Conservation (phyloP, 2,113 vertebrate species). For the Melanotaenia duboulayi region DNA sequence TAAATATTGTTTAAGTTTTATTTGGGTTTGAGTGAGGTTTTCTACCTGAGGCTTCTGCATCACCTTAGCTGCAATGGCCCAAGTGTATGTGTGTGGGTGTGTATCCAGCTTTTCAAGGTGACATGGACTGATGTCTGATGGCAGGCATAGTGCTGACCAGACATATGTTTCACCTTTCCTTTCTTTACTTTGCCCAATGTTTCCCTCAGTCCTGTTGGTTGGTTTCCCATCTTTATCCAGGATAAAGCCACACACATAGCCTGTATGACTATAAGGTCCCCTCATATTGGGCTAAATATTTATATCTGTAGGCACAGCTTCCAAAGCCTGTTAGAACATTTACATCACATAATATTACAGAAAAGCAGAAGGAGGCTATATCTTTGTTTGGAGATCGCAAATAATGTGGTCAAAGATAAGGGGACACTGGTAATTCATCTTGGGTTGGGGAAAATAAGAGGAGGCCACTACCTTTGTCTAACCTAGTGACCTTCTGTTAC, state of each 20-base stretch:
- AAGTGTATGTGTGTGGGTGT: conserved; percentile 21
- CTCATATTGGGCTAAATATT: too few relatives aligned
- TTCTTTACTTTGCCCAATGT: conserved; percentile 42
- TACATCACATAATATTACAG: too few relatives aligned
- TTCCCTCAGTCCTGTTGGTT: conserved; percentile 41
- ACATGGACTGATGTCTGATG: conserved; percentile 57
- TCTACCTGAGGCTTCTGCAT: background rate
- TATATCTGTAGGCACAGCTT: too few relatives aligned
- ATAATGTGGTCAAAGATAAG: background rate
- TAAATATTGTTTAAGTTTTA: background rate
- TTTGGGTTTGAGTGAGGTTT: background rate
- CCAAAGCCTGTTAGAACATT: background rate
- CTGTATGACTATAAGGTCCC: too few relatives aligned
- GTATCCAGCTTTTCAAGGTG: conserved; percentile 45
- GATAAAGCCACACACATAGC: background rate
- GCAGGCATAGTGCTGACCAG: conserved; percentile 55
- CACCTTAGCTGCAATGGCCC: conserved; percentile 19
- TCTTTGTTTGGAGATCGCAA: too few relatives aligned
- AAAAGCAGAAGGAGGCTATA: too few relatives aligned
- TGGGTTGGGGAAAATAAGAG: background rate
- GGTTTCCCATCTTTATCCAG: conserved; percentile 1
- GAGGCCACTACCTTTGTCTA: background rate
- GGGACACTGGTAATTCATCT: too few relatives aligned
- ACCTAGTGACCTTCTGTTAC: too few relatives aligned
- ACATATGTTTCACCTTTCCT: conserved; percentile 57